Evolutionary conservation across 2,113 vertebrate genomes (phyloP).

Genomic region (Aleadryas rufinucha): DNA sequence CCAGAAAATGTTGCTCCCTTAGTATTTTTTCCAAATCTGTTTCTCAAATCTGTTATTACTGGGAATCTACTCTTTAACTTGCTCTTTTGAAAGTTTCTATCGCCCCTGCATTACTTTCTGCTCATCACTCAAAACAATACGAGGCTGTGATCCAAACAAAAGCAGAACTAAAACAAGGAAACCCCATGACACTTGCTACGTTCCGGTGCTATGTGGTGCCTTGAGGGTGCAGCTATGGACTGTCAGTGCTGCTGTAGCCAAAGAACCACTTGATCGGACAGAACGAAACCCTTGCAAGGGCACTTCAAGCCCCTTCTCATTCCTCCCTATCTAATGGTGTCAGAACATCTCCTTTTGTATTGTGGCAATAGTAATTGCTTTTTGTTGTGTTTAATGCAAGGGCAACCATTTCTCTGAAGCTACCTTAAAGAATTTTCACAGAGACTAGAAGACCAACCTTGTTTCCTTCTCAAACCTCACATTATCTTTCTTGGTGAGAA

Average conservation of each 20-base stretch:
- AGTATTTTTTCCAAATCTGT: not conserved
- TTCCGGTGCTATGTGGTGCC: accelerated
- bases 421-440: not conserved
- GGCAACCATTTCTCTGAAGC: not conserved
- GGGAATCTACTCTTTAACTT: not conserved
- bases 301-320: accelerated
- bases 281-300: not conserved
- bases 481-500: not conserved
- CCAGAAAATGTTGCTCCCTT: not conserved
- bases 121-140: not conserved
- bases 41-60: not conserved
- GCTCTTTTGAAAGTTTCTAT: not conserved
- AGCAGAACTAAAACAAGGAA: not conserved
- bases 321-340: not conserved
- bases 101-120: not conserved
- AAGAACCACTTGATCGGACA: not conserved
- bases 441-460: not conserved
- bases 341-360: not conserved
- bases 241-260: not conserved
- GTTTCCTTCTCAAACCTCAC: not conserved
- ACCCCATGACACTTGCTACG: not conserved
- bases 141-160: not conserved
- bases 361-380: accelerated
- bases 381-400: not conserved
- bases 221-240: accelerated